These are phyloP conservation scores for Microtus pennsylvanicus DNA, from an alignment of 2,113 vertebrate genomes.

Conservation along the genomic window DNA sequence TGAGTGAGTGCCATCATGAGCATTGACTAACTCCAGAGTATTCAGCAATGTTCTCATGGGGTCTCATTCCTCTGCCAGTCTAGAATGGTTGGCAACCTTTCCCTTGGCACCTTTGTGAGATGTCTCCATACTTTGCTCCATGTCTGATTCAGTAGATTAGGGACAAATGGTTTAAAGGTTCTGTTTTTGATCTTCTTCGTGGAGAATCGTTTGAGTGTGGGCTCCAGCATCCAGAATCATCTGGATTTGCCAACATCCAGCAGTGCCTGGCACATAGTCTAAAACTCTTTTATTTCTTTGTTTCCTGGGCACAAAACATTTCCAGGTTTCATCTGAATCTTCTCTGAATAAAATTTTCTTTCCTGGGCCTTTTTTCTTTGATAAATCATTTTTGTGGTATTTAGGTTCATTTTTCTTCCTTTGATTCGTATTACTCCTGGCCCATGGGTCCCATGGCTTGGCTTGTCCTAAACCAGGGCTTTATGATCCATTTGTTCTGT, in stretches of 20 bases:
- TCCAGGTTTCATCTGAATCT: constrained; percentile 8
- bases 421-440: background rate
- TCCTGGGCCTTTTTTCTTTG: background rate
- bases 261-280: background rate
- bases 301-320: background rate
- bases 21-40: background rate
- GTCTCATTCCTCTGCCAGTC: background rate
- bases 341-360: background rate
- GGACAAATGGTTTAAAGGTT: background rate
- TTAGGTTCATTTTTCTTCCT: background rate
- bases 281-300: background rate
- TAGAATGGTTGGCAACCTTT: background rate
- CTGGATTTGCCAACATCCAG: background rate
- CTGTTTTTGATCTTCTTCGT: background rate
- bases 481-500: background rate
- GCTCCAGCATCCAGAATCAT: background rate
- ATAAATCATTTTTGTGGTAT: background rate
- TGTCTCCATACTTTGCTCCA: background rate
- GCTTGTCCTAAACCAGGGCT: background rate
- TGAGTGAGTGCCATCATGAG: background rate
- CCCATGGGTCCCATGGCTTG: background rate
- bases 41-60: background rate
- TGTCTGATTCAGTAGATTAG: background rate
- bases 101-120: background rate
- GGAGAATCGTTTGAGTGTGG: background rate